Evolutionary conservation across 2,888 invertebrate genomes (phyloP), one percentile per base, ranked within the genome.

Genomic region (Ametastegia equiseti): DNA sequence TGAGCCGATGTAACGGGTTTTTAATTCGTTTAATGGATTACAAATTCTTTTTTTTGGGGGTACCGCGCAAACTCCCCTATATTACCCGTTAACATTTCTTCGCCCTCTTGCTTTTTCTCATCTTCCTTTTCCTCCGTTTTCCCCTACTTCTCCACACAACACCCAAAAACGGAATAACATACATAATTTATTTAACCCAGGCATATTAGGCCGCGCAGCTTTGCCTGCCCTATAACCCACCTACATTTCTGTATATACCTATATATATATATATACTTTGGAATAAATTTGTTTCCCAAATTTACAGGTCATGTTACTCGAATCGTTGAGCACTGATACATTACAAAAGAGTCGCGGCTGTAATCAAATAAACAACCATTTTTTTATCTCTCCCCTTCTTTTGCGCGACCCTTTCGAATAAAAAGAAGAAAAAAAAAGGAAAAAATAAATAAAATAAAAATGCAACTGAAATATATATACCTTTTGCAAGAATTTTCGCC

Each of bases 401-500:
- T n/a, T n/a, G n/a, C n/a, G n/a, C n/a, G n/a, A n/a, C n/a, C n/a
- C n/a, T n/a, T n/a, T n/a, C n/a, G n/a, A n/a, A n/a, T n/a, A n/a
- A n/a, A n/a, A n/a, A n/a, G n/a, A n/a, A n/a, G n/a, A n/a, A n/a
- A n/a, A n/a, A n/a, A n/a, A n/a, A n/a, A n/a, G n/a, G n/a, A n/a
- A n/a, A n/a, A n/a, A n/a, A n/a, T n/a, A n/a, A n/a, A n/a, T n/a
- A n/a, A n/a, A n/a, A n/a, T n/a, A n/a, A n/a, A n/a, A n/a, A n/a
- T n/a, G n/a, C n/a, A n/a, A n/a, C n/a, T n/a, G n/a, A n/a, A 7
- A 33, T 30, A 45, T 13, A 15, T 19, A 23, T 80, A 83, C 83
- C 83, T 82, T 81, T 83, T 54, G 73, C 79, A 75, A 85, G 80
- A 67, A 83, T 45, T n/a, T 80, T 81, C 47, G 84, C 77, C 81